Evolutionary conservation across 2,113 vertebrate genomes (phyloP).

Genomic region (Penelope pileata): DNA sequence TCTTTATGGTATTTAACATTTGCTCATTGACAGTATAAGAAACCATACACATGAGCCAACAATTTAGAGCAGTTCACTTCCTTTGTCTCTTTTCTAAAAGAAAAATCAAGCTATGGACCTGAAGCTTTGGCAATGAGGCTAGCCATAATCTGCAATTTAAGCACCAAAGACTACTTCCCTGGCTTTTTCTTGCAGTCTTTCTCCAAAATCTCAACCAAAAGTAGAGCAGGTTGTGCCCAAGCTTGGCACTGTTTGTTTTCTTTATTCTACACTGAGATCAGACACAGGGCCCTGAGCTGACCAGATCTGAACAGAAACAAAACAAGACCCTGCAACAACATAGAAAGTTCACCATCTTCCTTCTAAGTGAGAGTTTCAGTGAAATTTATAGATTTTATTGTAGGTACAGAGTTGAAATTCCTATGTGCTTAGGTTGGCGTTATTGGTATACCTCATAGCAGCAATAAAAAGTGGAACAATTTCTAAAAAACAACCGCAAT

Average conservation of each 20-base stretch:
- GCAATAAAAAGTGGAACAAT: constrained; percentile 44
- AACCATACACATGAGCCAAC: background rate
- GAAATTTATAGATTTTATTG: constrained; percentile 1
- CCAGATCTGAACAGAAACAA: background rate
- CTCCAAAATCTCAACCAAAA: background rate
- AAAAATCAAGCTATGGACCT: background rate
- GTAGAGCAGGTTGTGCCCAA: background rate
- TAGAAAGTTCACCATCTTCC: background rate
- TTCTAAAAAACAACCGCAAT: background rate
- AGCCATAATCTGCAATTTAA: background rate
- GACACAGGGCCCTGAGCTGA: background rate
- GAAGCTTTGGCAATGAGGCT: background rate
- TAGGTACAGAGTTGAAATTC: constrained; percentile 37
- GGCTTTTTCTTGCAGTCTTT: background rate
- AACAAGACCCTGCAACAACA: background rate
- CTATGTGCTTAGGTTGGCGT: constrained; percentile 7
- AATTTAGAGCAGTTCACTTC: background rate
- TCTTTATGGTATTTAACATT: background rate
- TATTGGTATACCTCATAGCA: constrained; percentile 9
- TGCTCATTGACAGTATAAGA: background rate
- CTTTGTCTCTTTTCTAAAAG: background rate
- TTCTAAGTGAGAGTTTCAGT: background rate
- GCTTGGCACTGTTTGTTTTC: background rate
- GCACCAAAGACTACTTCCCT: accelerated
- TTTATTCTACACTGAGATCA: background rate